Evolutionary conservation across 2,797 vertebrate genomes (phyloP).

Genomic region (Anabacerthia variegaticeps): DNA sequence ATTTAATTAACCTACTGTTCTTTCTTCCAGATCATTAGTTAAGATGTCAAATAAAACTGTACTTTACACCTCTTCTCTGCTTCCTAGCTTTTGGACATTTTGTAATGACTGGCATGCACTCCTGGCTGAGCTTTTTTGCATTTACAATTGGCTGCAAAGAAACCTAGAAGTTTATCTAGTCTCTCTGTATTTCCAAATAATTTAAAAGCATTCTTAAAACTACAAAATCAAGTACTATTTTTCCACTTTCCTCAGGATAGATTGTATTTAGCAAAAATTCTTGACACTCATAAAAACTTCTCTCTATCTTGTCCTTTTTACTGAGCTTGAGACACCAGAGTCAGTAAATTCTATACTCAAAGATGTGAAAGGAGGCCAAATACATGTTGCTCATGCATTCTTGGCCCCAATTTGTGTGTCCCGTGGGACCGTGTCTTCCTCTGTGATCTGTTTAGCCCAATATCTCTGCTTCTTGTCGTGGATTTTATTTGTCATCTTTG

Average conservation of each 20-base stretch:
- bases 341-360: background rate
- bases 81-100: background rate
- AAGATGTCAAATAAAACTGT: slow-evolving; percentile 41
- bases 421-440: background rate
- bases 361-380: background rate
- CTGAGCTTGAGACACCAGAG: background rate
- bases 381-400: background rate
- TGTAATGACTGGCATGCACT: background rate
- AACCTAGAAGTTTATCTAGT: background rate
- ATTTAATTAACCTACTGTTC: slow-evolving; percentile 49
- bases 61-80: background rate
- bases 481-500: background rate
- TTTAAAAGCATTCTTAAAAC: background rate
- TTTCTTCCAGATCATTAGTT: slow-evolving; percentile 51
- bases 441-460: background rate
- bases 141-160: background rate
- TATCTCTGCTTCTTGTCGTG: background rate
- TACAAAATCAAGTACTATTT: background rate
- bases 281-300: background rate
- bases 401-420: background rate
- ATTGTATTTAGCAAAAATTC: background rate
- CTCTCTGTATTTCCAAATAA: background rate
- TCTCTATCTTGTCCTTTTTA: background rate
- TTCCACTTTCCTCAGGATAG: background rate
- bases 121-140: background rate